A percentile compares a stretch with the other conserved stretches of the same genome.
phyloP scores from a whole-genome alignment of 1,140 invertebrate species.

The Drosophila chauvacae region DNA sequence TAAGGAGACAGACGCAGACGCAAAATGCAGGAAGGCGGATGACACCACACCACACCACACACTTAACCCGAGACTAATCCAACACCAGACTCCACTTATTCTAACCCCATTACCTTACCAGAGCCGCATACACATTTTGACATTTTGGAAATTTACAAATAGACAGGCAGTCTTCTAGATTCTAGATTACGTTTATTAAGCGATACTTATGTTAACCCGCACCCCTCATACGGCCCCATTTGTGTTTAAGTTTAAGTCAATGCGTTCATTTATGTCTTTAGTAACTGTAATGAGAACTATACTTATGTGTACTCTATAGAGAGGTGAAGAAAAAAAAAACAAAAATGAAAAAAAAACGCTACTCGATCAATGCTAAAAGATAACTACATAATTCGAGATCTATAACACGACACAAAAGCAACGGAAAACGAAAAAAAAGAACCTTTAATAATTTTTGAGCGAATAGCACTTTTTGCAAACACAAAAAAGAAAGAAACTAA shows the following conservation, averaged over 20 bases:
- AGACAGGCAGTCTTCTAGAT: conserved; percentile 74
- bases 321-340: conserved; percentile 29
- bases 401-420: conserved; percentile 52
- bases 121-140: conserved; percentile 54
- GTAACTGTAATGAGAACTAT: conserved; percentile 63
- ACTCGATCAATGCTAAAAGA: conserved; percentile 45
- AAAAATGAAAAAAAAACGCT: conserved; percentile 35
- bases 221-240: conserved; percentile 43
- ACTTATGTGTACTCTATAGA: conserved; percentile 63
- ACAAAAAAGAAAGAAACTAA: conserved; percentile 57
- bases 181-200: conserved; percentile 63
- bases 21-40: conserved; percentile 14
- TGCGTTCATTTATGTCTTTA: conserved; percentile 71
- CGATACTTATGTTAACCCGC: conserved; percentile 43
- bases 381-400: conserved; percentile 49
- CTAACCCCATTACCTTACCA: conserved; percentile 26
- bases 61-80: conserved; percentile 40
- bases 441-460: conserved; percentile 78
- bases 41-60: conserved; percentile 24
- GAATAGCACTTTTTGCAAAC: conserved; percentile 82
- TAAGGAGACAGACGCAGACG: conserved; percentile 53
- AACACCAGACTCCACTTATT: conserved; percentile 12
- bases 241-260: conserved; percentile 69
- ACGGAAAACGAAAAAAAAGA: conserved; percentile 32
- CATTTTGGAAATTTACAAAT: conserved; percentile 78